Base-by-base conservation (phyloP, 2,113 vertebrate species). In the Bufo gargarizans region DNA sequence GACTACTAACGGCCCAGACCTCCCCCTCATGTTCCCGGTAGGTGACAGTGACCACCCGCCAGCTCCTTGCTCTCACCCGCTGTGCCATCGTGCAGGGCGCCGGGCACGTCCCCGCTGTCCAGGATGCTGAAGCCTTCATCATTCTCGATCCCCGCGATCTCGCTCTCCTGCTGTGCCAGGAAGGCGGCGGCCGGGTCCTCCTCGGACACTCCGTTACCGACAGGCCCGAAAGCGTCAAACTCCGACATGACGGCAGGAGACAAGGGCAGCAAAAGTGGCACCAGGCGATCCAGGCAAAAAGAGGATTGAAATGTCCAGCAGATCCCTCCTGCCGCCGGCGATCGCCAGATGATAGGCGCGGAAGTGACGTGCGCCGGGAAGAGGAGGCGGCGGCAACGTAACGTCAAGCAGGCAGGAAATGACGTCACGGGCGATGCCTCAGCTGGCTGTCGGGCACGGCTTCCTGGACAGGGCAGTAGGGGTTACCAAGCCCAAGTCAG, bases 131-230 rank as follows among this genome's bases (percentile, higher is more conserved):
- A 96, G 2, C 96, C 97, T 0, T 96, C 96, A 85, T 99, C 97
- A 76, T 96, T 98, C 93, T 99, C 98, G 53, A 99, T 99, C 89
- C 95, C 97, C 8, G 98, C 97, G 78, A 99, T 99, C 92, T 98
- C 98, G 74, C 95, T 97, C 92, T 98, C 96, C 91, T 99, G 98
- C 85, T 98, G 97, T 3, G 98, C 98, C 89, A 99, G 91, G 90
- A 99, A 99, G 8, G 96, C 98, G 0, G 98, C 98, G 0, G 98
- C 98, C 0, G 98, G 98, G 90, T 99, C 98, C 90, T 97, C 97
- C 76, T 97, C 97, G 0, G 93, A 93, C 0, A 95, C 93, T 0
- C 96, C 98, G 88, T 92, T 90, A 53, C 92, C 89, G 11, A 89
- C 93, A 55, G 90, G 56, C n/a, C 59, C 78, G 50, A 90, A 89